Base-by-base conservation (phyloP, 1,140 invertebrate genomes). In the Caenorhabditis remanei region DNA sequence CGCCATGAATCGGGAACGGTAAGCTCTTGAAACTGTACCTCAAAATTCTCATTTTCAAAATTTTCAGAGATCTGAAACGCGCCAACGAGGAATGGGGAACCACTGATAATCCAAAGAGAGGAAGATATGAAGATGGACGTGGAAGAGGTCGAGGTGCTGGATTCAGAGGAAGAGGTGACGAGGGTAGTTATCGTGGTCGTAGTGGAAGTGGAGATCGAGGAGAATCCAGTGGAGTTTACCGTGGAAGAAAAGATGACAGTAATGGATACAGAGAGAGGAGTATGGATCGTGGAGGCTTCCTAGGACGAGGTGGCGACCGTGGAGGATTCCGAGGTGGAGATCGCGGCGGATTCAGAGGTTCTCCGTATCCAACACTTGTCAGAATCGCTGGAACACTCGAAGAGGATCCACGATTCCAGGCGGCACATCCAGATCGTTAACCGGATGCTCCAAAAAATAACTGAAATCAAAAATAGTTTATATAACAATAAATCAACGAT, bases 1-100 rank as follows among this genome's bases (percentile, higher is more conserved):
- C 58, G 86, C 86, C 5, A 84, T 71, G 75, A 58, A 87, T 13
- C 41, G 86, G 48, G 86, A 83, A 71, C 8, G 86, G 82, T 83
- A 41, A 24, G 32, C 13, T 40, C 9, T 65, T 9, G 32, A 65
- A 40, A 65, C 16, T 40, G 21, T 65, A 19, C 8, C 14, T n/a
- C n/a, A 2, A 14, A 32, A 1, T 24, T 43, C 16, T 16, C 40
- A 50, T 19, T 43, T 53, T 14, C 11, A 53, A 53, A 53, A 8
- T 79, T 75, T 75, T 1, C 46, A 79, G 71, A 79, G 71, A 79
- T 19, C 21, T 79, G 46, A 79, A 79, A 24, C 71, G 71, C 41
- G 71, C 71, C n/a, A 79, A 79, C 21, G 71, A 79, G 24, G 71
- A 79, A 79, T 79, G 71, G 71, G 71, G 71, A 43, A 79, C 65